A percentile compares a stretch with the other conserved stretches of the same genome.
phyloP scores from a whole-genome alignment of 2,113 vertebrate genomes.

The Micromys minutus region DNA sequence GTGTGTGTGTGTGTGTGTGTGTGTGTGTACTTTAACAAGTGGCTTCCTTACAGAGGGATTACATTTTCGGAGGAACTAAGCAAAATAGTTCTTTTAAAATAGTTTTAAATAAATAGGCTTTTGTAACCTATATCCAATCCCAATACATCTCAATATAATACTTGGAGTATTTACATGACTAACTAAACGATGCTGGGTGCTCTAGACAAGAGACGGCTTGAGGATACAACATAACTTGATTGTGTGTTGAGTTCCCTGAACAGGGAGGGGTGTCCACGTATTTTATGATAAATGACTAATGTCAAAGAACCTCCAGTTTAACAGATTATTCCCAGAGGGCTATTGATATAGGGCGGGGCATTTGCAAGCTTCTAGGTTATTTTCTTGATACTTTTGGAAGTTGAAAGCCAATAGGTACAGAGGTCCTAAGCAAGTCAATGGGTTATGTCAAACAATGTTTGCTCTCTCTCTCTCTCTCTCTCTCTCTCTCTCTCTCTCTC shows the following conservation, averaged over 20 bases:
- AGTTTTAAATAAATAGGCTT: background rate
- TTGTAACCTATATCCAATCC: background rate
- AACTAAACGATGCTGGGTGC: background rate
- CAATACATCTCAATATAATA: background rate
- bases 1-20: background rate
- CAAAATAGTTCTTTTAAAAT: background rate
- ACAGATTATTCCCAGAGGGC: background rate
- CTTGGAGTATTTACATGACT: background rate
- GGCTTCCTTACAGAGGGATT: background rate
- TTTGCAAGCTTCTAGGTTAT: constrained; percentile 25
- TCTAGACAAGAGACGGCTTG: background rate
- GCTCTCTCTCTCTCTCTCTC: no score
- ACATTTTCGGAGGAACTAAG: constrained; percentile 28
- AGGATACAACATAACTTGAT: background rate
- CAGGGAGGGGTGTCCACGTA: background rate
- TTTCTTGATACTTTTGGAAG: constrained; percentile 45
- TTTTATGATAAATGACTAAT: constrained; percentile 8
- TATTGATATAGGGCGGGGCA: background rate
- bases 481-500: no score
- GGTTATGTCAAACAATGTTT: background rate
- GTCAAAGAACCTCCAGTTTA: constrained; percentile 16
- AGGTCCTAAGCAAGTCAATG: background rate
- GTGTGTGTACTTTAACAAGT: background rate
- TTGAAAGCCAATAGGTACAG: background rate
- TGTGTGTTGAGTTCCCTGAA: constrained; percentile 8